A percentile compares a stretch with the other conserved stretches of the same genome.
phyloP scores from a whole-genome alignment of 1,140 invertebrate species.

The Penaeus vannamei region DNA sequence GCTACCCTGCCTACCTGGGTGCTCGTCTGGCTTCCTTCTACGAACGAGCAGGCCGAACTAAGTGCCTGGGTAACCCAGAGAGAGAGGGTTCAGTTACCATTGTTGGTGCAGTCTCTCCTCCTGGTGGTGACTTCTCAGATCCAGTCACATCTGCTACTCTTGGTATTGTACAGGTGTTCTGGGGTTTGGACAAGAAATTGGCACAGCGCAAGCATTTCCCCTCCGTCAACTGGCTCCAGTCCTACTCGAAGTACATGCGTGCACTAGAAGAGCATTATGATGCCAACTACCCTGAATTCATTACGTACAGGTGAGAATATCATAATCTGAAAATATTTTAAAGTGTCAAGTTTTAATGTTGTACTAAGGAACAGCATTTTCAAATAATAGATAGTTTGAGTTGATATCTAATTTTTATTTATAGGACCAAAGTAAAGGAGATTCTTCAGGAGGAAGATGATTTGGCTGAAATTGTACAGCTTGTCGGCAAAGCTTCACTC shows the following conservation, averaged over 20 bases:
- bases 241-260: constrained; percentile 98
- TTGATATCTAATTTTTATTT: constrained; percentile 42
- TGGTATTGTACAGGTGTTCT: constrained; percentile 99
- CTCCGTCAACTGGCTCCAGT: constrained; percentile 99
- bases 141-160: constrained; percentile 99
- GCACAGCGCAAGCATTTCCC: constrained; percentile 99
- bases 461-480: constrained; percentile 98
- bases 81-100: constrained; percentile 98
- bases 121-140: constrained; percentile 99
- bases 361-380: too few relatives aligned
- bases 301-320: constrained; percentile 80
- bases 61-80: constrained; percentile 97
- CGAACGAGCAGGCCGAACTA: constrained; percentile 97
- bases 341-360: too few relatives aligned
- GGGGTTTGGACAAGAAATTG: constrained; percentile 99
- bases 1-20: constrained; percentile 99
- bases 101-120: constrained; percentile 99
- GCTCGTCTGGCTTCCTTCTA: constrained; percentile 99
- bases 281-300: constrained; percentile 98
- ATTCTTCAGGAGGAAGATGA: constrained; percentile 99
- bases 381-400: too few relatives aligned
- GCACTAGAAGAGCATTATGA: constrained; percentile 99
- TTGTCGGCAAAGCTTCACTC: constrained; percentile 98
- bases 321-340: constrained; percentile 66
- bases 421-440: constrained; percentile 94